Conservation (phyloP, 2,113 vertebrate species). For the Setophaga coronata region DNA sequence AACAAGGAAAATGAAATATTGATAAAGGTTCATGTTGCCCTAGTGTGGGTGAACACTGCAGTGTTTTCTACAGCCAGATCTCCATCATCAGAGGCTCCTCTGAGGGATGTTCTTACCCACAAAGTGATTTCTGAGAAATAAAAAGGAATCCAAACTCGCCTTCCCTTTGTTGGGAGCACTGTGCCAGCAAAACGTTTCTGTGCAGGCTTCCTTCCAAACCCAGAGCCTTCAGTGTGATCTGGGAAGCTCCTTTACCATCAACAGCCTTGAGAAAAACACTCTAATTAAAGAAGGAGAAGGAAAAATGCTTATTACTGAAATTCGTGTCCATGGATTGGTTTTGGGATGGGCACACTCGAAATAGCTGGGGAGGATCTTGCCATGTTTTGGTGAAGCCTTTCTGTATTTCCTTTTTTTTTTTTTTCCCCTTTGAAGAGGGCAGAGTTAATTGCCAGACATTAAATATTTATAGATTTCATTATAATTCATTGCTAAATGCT, state of each 20-base stretch:
- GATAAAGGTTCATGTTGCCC: neutral
- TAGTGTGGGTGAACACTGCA: neutral
- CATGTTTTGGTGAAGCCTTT: neutral
- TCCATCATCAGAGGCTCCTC: neutral
- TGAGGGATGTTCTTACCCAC: neutral
- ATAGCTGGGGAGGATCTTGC: neutral
- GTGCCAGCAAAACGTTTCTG: neutral
- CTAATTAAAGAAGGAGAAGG: neutral
- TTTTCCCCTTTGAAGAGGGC: neutral
- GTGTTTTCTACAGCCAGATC: neutral
- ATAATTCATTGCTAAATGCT: neutral
- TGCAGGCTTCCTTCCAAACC: neutral
- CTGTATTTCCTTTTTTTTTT: neutral
- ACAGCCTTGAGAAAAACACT: neutral
- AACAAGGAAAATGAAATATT: neutral
- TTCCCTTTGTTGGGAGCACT: neutral
- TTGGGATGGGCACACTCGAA: neutral
- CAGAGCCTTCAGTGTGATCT: neutral
- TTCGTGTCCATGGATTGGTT: neutral
- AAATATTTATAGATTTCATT: slow-evolving; percentile 36
- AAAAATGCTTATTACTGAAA: neutral
- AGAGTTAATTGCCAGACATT: slow-evolving; percentile 22
- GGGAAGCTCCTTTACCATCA: neutral
- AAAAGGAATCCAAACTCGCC: neutral
- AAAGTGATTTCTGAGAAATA: neutral